Base-by-base conservation (phyloP, 2,113 vertebrate species). In the Pelusios castaneus region DNA sequence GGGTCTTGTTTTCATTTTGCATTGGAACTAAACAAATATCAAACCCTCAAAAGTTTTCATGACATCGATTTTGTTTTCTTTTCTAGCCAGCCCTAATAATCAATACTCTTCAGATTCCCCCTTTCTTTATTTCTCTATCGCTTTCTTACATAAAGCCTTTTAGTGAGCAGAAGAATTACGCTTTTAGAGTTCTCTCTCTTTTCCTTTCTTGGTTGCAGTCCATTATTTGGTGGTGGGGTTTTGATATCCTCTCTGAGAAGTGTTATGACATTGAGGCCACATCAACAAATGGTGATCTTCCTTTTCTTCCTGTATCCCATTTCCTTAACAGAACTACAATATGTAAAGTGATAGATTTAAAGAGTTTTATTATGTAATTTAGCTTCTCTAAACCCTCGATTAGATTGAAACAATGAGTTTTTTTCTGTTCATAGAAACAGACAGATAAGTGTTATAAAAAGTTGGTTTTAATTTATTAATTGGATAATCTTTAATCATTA, bases 381-480 rank as follows among this genome's bases (percentile, higher is more conserved):
- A 90, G 73, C 49, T 58, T 29, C 70, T 75, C 52, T 24, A 94
- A 94, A 82, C 94, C 91, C 77, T 94, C 95, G 84, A 67, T 56
- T 87, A 56, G 85, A 80, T 45, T 80, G 80, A 41, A 9, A 76
- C 25, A 76, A 29, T 45, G 12, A 45, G 14, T 16, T 10, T 92
- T 89, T 92, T 94, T 91, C 75, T 92, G 47, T n/a, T 49, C 54
- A 73, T 31, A 92, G 43, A 73, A 90, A 80, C 22, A 76, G 27
- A 76, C 6, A 1, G 58, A 60, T 73, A 38, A 73, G 19, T 41
- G 17, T 93, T 77, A 76, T 83, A 76, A 91, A 95, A 73, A 93
- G 87, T 58, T 52, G 77, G 1, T 92, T 89, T 73, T 94, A 67
- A 93, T 92, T 96, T 95, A 90, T 54, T 89, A 25, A 24, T 54